Evolutionary conservation across 2,888 invertebrate species (phyloP).

Genomic region (Aplocera efformata): DNA sequence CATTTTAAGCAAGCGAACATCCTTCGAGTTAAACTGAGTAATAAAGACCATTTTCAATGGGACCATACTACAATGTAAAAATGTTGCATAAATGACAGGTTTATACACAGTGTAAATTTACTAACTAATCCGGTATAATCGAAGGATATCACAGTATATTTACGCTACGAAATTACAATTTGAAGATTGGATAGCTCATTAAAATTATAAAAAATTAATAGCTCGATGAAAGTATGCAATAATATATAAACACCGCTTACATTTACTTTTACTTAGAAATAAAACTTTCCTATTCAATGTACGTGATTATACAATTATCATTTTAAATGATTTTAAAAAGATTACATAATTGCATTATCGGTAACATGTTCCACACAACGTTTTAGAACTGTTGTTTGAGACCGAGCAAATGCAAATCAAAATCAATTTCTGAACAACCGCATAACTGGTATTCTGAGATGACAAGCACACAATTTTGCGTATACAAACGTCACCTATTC

Average conservation of each 20-base stretch:
- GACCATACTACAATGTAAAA: constrained; percentile 18
- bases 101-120: constrained; percentile 17
- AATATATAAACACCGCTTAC: constrained; percentile 27
- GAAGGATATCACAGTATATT: constrained; percentile 31
- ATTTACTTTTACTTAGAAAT: constrained; percentile 15
- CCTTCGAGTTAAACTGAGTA: constrained; percentile 37
- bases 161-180: constrained; percentile 34
- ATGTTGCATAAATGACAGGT: constrained; percentile 6
- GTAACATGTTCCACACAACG: no score
- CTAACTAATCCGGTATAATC: constrained; percentile 24
- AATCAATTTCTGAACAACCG: no score
- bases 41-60: constrained; percentile 14
- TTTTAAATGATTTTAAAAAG: no score
- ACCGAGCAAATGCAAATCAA: no score
- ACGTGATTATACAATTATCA: no score
- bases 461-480: no score
- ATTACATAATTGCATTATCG: no score
- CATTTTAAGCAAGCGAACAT: constrained; percentile 28
- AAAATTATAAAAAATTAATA: constrained; percentile 21
- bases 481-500: no score
- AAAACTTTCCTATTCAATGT: no score
- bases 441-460: no score
- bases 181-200: constrained; percentile 35
- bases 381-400: no score
- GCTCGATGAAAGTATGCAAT: constrained; percentile 21